Percentiles rank a stretch among this genome's conserved stretches.
phyloP scores from a whole-genome alignment of 2,888 invertebrate genomes.

The Diarsia mendica region DNA sequence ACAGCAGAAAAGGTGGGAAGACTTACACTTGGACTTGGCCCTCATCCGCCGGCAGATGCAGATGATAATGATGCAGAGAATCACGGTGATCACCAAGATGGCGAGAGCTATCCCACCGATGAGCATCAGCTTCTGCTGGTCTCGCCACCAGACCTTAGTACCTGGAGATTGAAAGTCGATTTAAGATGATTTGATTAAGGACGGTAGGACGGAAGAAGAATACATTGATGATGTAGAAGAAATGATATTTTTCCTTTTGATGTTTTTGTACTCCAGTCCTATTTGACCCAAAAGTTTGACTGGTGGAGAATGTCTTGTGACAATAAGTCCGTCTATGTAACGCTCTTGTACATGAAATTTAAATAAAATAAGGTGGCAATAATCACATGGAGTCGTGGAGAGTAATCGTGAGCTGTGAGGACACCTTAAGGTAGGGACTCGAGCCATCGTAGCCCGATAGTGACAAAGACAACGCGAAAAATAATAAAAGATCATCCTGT shows the following conservation, averaged over 20 bases:
- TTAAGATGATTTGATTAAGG: slow-evolving; percentile 2
- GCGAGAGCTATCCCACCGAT: slow-evolving; percentile 90
- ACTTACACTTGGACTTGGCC: slow-evolving; percentile 95
- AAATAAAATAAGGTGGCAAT: too few species aligned
- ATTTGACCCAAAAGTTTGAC: too few species aligned
- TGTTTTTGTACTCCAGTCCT: too few species aligned
- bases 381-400: neutral
- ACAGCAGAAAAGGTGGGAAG: neutral
- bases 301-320: too few species aligned
- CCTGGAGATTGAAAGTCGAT: slow-evolving; percentile 86
- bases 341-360: too few species aligned
- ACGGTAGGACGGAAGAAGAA: neutral
- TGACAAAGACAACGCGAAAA: neutral
- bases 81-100: slow-evolving; percentile 90
- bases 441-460: neutral
- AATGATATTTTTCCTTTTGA: too few species aligned
- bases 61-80: slow-evolving; percentile 96
- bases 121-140: slow-evolving; percentile 94
- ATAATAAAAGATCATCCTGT: neutral
- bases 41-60: slow-evolving; percentile 96
- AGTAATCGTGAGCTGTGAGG: neutral
- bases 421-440: too few species aligned
- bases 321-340: too few species aligned
- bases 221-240: too few species aligned
- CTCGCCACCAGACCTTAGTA: slow-evolving; percentile 95